Evolutionary conservation across 2,888 invertebrate genomes (phyloP).

Genomic region (Oxystoma pomonae): DNA sequence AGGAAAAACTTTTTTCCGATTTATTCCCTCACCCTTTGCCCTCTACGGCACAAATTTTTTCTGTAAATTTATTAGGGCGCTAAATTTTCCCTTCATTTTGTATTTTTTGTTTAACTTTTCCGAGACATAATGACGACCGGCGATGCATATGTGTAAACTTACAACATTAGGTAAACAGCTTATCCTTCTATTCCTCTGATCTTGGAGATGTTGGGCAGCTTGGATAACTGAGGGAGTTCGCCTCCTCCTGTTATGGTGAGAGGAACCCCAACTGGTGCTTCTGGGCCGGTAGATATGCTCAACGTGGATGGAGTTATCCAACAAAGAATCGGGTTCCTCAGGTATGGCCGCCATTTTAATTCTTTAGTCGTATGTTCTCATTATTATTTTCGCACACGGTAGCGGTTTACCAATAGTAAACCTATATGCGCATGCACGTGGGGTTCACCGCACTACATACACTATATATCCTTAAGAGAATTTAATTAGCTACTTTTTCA

Average conservation of each 20-base stretch:
- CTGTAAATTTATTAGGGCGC: no score
- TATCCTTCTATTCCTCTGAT: conserved; percentile 10
- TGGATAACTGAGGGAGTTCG: conserved; percentile 17
- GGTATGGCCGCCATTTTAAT: background rate
- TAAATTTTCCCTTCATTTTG: no score
- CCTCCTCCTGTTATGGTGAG: conserved; percentile 14
- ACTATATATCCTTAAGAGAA: no score
- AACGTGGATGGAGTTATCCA: background rate
- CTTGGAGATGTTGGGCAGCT: conserved; percentile 15
- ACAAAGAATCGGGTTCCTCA: background rate
- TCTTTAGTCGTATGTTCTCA: background rate
- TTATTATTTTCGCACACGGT: background rate
- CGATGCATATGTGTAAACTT: conserved; percentile 10
- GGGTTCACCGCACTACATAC: no score
- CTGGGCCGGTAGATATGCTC: conserved; percentile 20
- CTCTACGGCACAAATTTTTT: no score
- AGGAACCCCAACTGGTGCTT: conserved; percentile 20
- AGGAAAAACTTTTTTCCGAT: no score
- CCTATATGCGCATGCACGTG: no score
- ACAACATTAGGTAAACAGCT: conserved; percentile 22
- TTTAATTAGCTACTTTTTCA: no score
- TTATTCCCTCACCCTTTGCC: no score
- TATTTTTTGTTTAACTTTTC: no score
- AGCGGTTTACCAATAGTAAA: no score
- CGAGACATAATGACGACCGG: no score